These are phyloP conservation scores for Silurus glanis DNA, from an alignment of 2,113 vertebrate genomes.

Conservation along the genomic window DNA sequence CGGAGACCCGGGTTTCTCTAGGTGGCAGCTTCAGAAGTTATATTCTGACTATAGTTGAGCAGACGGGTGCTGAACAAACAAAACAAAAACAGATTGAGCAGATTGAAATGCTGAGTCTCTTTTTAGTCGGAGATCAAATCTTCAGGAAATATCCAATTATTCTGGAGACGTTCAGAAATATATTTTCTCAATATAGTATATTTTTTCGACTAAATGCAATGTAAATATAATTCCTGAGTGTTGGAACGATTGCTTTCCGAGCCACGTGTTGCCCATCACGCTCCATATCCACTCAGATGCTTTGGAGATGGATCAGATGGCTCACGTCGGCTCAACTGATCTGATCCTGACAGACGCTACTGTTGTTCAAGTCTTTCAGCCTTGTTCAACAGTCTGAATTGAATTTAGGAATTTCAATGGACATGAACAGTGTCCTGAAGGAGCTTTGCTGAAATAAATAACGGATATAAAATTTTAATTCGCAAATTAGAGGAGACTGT, in stretches of 20 bases:
- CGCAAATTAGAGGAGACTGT: no score
- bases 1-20: conserved; percentile 4
- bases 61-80: not conserved
- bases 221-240: not conserved
- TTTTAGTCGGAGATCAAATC: not conserved
- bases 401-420: no score
- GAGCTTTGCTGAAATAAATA: no score
- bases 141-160: not conserved
- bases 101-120: not conserved
- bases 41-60: not conserved
- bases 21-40: not conserved
- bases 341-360: not conserved
- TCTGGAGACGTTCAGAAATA: not conserved
- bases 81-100: no score
- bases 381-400: no score
- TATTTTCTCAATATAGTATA: not conserved
- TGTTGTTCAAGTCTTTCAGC: no score
- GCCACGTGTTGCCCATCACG: not conserved
- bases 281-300: not conserved
- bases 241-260: not conserved
- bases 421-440: no score
- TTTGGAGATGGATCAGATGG: not conserved
- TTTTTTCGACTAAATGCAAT: not conserved
- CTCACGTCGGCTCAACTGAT: not conserved
- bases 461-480: no score